A percentile compares a stretch with the other conserved stretches of the same genome.
Evolutionary conservation across 2,888 invertebrate species (phyloP).

Genomic region (Aproaerema taeniolella): DNA sequence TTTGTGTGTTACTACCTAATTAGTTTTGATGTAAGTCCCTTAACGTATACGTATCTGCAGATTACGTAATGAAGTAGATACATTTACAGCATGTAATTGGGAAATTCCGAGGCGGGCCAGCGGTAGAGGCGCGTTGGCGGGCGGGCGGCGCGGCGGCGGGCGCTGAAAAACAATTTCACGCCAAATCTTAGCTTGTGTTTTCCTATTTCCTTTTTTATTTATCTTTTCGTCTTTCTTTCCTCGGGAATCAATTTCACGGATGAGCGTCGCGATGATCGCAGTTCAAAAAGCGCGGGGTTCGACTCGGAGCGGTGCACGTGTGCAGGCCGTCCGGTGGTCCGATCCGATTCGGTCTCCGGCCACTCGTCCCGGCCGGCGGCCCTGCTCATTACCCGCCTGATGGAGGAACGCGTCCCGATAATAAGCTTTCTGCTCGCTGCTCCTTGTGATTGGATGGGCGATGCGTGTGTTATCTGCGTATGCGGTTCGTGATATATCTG

Average conservation of each 20-base stretch:
- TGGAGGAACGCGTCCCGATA: constrained; percentile 60
- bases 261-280: constrained; percentile 75
- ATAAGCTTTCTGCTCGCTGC: constrained; percentile 68
- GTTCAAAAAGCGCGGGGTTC: constrained; percentile 66
- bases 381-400: constrained; percentile 51
- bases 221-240: constrained; percentile 76
- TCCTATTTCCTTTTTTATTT: constrained; percentile 78
- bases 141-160: constrained; percentile 50
- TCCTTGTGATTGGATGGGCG: constrained; percentile 68
- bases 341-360: constrained; percentile 20
- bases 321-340: constrained; percentile 29
- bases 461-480: constrained; percentile 70
- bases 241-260: constrained; percentile 77
- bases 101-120: constrained; percentile 66
- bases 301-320: constrained; percentile 40
- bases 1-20: neutral
- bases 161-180: constrained; percentile 77
- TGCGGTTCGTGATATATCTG: constrained; percentile 55
- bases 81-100: constrained; percentile 73
- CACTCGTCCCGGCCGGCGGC: constrained; percentile 21
- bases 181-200: constrained; percentile 78
- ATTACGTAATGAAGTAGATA: constrained; percentile 64
- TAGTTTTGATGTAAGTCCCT: constrained; percentile 16
- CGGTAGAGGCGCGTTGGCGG: constrained; percentile 33
- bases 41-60: constrained; percentile 45